Conservation (phyloP, 2,797 vertebrate species). For the Psittacula derbiana region DNA sequence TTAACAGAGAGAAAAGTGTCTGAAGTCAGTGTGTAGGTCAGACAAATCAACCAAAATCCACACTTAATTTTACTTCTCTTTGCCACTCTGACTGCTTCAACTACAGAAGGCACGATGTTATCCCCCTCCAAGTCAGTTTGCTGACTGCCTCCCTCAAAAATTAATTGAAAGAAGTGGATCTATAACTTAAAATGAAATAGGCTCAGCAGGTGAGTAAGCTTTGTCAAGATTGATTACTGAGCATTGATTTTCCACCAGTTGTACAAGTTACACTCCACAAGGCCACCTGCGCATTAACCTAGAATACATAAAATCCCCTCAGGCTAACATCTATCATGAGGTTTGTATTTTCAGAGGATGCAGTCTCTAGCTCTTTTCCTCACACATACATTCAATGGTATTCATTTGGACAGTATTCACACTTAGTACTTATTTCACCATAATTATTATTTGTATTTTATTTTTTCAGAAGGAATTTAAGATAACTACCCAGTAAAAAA, state of each 20-base stretch:
- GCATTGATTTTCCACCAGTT: constrained; percentile 42
- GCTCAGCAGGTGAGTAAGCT: constrained; percentile 50
- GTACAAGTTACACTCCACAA: constrained; percentile 23
- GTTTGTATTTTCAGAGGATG: not conserved
- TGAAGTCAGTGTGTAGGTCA: constrained; percentile 40
- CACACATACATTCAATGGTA: not conserved
- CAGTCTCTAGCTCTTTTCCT: not conserved
- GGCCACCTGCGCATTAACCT: constrained; percentile 18
- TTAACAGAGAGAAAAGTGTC: constrained; percentile 36
- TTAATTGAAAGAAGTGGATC: constrained; percentile 43
- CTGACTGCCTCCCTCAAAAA: constrained; percentile 33
- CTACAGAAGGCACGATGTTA: not conserved
- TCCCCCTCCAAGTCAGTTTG: constrained; percentile 2
- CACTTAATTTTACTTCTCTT: constrained; percentile 38
- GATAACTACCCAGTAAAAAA: not conserved
- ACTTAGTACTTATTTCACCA: not conserved
- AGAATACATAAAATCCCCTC: constrained; percentile 1
- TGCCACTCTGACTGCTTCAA: constrained; percentile 1
- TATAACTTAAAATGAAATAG: constrained; percentile 50
- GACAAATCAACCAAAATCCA: constrained; percentile 31
- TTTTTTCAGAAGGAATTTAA: not conserved
- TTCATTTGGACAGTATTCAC: not conserved
- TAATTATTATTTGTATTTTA: not conserved
- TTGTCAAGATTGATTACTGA: constrained; percentile 49
- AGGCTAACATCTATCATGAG: not conserved